Evolutionary conservation across 2,888 invertebrate genomes (phyloP), one percentile per base, ranked within the genome.

Genomic region (Drosophila neutralis): DNA sequence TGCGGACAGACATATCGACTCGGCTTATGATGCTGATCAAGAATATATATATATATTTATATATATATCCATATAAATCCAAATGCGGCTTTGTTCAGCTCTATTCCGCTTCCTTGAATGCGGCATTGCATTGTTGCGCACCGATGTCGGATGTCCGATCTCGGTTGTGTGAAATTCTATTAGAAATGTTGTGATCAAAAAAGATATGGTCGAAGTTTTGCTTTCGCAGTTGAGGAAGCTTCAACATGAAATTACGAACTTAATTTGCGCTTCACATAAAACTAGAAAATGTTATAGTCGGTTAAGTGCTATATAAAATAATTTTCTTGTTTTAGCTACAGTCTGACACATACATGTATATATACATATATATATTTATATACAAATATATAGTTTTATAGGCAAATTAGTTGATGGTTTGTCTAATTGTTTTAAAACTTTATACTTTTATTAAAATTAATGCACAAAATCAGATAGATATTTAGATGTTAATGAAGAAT

Each of bases 391-490:
- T 36, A 35, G 53, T 31, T 24, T 3, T 21, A 24, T 18, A 38
- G 54, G 40, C 42, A 42, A 29, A 29, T 53, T 58, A 29, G 53
- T 57, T 42, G 51, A 42, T 51, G 54, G 51, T 29, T 68, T 48
- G 35, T 64, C 71, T 69, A 40, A 60, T 76, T 38, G 36, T 36
- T 62, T 35, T 13, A 56, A 42, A 61, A 66, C 62, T 49, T 59
- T 74, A 38, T 51, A 60, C 31, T 53, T 77, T 77, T 77, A 80
- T 77, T 71, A 35, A 70, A 71, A 60, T 80, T 49, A 77, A 77
- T 77, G 72, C 81, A 80, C 77, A 77, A 62, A 33, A 36, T 76
- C 49, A 60, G 56, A 63, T 80, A 53, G 62, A 63, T 80, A 79
- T 74, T 79, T 60, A 63, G 68, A 49, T 63, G 67, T 48, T 36